A percentile compares a stretch with the other conserved stretches of the same genome.
Conservation (phyloP, 2,888 invertebrate species). For the Muscina levida region DNA sequence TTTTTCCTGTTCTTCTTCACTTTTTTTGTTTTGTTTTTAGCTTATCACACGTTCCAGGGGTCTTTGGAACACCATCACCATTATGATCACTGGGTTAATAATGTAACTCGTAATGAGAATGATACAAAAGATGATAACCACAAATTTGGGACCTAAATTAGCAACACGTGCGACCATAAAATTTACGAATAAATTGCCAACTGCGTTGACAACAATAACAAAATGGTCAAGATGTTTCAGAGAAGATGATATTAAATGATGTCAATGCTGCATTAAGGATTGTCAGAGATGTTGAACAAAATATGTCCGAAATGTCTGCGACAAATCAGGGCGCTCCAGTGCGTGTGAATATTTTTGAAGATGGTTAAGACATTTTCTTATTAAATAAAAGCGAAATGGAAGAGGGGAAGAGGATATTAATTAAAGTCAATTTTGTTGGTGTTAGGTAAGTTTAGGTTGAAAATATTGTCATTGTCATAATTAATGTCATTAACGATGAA, state of each 20-base stretch:
- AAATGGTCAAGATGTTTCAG: conserved; percentile 8
- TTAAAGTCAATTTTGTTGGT: no score
- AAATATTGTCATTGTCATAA: no score
- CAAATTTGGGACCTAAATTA: conserved; percentile 48
- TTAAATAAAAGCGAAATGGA: no score
- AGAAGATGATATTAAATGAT: conserved; percentile 48
- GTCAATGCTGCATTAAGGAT: conserved; percentile 2
- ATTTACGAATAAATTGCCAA: conserved; percentile 23
- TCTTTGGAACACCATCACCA: no score
- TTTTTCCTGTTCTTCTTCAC: conserved; percentile 47
- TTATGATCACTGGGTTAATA: no score
- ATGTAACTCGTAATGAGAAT: neutral
- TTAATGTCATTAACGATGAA: no score
- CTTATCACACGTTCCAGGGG: neutral
- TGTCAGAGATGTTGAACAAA: conserved; percentile 1
- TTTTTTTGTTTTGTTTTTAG: conserved; percentile 9
- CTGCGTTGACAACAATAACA: neutral
- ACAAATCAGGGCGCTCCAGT: neutral
- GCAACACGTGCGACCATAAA: conserved; percentile 56
- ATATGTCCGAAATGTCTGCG: conserved; percentile 4
- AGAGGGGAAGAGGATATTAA: no score
- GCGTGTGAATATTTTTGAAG: no score
- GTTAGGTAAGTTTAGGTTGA: no score
- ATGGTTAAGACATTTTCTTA: no score
- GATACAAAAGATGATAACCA: neutral